A percentile compares a stretch with the other conserved stretches of the same genome.
Evolutionary conservation across 2,888 invertebrate species (phyloP).

Genomic region (Trissolcus japonicus): DNA sequence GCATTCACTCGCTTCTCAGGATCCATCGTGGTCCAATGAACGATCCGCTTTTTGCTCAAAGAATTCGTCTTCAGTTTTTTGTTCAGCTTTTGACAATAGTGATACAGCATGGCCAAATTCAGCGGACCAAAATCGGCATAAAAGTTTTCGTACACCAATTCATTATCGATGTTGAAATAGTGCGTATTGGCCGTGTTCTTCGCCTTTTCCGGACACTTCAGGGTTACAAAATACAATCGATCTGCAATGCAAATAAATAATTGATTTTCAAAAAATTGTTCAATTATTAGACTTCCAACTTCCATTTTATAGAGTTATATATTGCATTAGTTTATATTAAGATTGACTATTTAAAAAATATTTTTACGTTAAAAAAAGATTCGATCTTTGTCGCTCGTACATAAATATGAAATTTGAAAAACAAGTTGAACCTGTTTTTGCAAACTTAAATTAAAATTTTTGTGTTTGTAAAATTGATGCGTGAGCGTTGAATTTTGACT

Average conservation of each 20-base stretch:
- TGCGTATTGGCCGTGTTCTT: constrained; percentile 83
- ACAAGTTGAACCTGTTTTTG: too few species aligned
- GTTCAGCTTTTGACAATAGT: constrained; percentile 87
- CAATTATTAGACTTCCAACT: too few species aligned
- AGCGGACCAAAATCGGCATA: constrained; percentile 94
- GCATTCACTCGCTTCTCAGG: constrained; percentile 89
- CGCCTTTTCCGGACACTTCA: constrained; percentile 81
- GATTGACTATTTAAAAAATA: too few species aligned
- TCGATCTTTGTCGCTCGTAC: too few species aligned
- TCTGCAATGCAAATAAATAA: constrained; percentile 68
- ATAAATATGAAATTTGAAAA: too few species aligned
- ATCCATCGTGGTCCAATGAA: constrained; percentile 88
- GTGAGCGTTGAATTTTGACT: background rate
- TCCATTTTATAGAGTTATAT: too few species aligned
- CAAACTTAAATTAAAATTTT: background rate
- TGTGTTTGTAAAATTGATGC: background rate
- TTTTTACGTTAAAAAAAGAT: background rate
- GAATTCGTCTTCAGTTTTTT: constrained; percentile 83
- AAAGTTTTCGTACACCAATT: constrained; percentile 88
- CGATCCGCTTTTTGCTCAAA: constrained; percentile 83
- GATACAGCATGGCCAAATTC: constrained; percentile 90
- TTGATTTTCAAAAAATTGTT: background rate
- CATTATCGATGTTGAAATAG: constrained; percentile 88
- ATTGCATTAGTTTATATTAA: too few species aligned
- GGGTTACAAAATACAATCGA: constrained; percentile 87